A percentile compares a stretch with the other conserved stretches of the same genome.
Conservation (phyloP, 2,888 invertebrate species). For the Latrodectus hesperus region DNA sequence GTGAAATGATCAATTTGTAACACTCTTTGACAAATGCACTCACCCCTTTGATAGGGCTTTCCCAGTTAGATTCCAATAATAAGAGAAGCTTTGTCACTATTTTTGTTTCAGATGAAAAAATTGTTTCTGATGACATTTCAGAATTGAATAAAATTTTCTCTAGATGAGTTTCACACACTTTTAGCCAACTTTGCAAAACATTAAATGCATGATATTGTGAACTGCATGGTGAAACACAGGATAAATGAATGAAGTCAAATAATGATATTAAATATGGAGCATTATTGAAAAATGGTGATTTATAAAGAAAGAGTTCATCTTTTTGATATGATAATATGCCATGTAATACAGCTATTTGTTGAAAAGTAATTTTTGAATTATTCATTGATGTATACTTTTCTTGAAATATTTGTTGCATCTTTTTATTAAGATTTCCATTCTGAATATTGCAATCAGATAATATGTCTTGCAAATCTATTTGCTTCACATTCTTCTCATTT, state of each 20-base stretch:
- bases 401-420: background rate
- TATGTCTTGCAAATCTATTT: background rate
- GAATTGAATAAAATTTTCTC: background rate
- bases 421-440: background rate
- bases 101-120: conserved; percentile 23
- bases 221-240: conserved; percentile 28
- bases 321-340: conserved; percentile 52
- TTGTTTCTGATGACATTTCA: background rate
- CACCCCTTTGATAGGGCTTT: conserved; percentile 58
- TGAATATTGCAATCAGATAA: background rate
- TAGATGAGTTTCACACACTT: conserved; percentile 20
- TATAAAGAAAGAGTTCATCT: conserved; percentile 6
- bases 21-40: conserved; percentile 43
- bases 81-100: conserved; percentile 18
- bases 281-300: background rate
- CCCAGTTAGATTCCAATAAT: conserved; percentile 59
- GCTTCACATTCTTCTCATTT: background rate
- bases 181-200: conserved; percentile 47
- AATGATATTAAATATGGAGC: conserved; percentile 30
- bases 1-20: conserved; percentile 32
- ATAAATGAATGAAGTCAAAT: conserved; percentile 24
- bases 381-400: background rate
- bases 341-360: conserved; percentile 53
- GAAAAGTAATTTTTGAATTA: background rate
- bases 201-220: conserved; percentile 54